These are phyloP conservation scores for Latrodectus hesperus DNA, from an alignment of 2,888 invertebrate species.

Conservation along the genomic window DNA sequence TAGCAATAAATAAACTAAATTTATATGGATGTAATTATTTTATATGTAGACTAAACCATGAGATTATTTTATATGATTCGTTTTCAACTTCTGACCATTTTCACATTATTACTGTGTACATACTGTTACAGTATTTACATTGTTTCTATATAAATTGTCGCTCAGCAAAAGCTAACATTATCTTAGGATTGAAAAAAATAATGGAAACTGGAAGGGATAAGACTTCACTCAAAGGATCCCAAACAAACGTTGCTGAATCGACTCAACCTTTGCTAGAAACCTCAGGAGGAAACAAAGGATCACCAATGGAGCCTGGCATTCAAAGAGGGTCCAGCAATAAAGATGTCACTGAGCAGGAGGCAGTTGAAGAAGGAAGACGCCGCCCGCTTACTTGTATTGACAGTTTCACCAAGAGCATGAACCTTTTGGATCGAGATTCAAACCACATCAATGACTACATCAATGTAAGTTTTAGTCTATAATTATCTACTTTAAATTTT, in stretches of 20 bases:
- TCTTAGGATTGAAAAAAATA: background rate
- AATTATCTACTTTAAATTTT: too few relatives aligned
- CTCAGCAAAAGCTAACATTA: too few relatives aligned
- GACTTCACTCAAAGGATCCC: slow-evolving; percentile 71
- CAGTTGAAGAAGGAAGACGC: slow-evolving; percentile 39
- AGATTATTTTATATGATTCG: too few relatives aligned
- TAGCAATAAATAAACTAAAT: too few relatives aligned
- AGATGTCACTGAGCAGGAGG: slow-evolving; percentile 63
- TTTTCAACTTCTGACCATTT: too few relatives aligned
- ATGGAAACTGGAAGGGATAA: slow-evolving; percentile 70
- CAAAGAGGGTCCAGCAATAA: slow-evolving; percentile 70
- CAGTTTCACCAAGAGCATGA: slow-evolving; percentile 73
- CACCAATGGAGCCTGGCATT: slow-evolving; percentile 71
- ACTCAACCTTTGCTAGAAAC: slow-evolving; percentile 72
- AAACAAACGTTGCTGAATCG: slow-evolving; percentile 72
- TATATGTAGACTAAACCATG: too few relatives aligned
- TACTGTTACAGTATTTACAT: too few relatives aligned
- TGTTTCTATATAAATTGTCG: too few relatives aligned
- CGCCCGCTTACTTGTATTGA: slow-evolving; percentile 71
- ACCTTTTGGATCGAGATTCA: slow-evolving; percentile 75
- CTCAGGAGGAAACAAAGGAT: slow-evolving; percentile 51
- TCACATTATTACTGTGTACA: too few relatives aligned
- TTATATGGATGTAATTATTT: too few relatives aligned
- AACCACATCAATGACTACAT: slow-evolving; percentile 73
- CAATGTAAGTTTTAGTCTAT: slow-evolving; percentile 71